Percentiles rank a stretch among this genome's conserved stretches.
phyloP scores from a whole-genome alignment of 2,888 invertebrate genomes.

The Sycophila texana region DNA sequence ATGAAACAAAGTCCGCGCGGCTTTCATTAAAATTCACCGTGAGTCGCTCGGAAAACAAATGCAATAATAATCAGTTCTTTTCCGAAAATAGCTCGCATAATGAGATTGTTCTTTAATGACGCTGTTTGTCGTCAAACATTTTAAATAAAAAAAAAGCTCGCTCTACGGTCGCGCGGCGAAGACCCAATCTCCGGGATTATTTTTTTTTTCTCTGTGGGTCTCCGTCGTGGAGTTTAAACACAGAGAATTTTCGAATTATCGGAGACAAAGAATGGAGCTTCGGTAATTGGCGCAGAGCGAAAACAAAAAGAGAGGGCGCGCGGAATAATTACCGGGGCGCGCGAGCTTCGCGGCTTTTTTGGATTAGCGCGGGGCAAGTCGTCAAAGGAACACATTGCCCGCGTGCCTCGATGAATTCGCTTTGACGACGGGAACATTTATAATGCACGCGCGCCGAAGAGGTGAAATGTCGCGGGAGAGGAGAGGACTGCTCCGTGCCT shows the following conservation, averaged over 20 bases:
- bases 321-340: slow-evolving; percentile 50
- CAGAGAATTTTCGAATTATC: slow-evolving; percentile 56
- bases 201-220: slow-evolving; percentile 29
- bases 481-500: not conserved
- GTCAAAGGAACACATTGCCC: slow-evolving; percentile 47
- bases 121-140: not conserved
- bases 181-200: slow-evolving; percentile 16
- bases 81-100: not conserved
- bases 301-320: slow-evolving; percentile 40
- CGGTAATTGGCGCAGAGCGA: slow-evolving; percentile 38
- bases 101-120: not conserved
- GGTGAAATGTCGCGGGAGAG: slow-evolving; percentile 28
- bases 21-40: no score
- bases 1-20: not conserved
- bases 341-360: slow-evolving; percentile 42
- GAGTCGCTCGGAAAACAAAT: not conserved
- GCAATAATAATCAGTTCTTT: not conserved
- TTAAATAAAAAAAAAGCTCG: slow-evolving; percentile 3
- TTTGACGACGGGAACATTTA: slow-evolving; percentile 52
- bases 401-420: slow-evolving; percentile 45
- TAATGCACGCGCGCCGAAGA: slow-evolving; percentile 52
- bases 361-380: slow-evolving; percentile 44
- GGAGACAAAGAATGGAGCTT: slow-evolving; percentile 51
- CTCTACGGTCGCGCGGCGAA: not conserved
- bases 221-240: slow-evolving; percentile 43